Conservation (phyloP, 2,113 vertebrate species). For the Nannobrachium achirus region DNA sequence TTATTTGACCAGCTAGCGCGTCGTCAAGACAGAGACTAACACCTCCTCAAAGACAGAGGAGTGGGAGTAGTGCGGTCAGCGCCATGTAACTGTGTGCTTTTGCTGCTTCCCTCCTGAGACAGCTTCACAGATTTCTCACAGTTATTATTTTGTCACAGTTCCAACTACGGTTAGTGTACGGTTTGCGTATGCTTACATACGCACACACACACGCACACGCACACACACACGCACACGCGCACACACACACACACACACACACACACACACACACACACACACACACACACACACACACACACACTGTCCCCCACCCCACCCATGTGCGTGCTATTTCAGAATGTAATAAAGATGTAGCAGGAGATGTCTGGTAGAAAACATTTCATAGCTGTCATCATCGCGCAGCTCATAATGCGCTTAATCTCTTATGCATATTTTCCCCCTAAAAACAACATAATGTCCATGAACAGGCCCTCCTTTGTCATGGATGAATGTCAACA, state of each 20-base stretch:
- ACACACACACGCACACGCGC: too few relatives aligned
- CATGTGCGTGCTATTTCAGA: constrained; percentile 36
- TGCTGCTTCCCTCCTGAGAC: neutral
- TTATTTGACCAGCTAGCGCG: constrained; percentile 50
- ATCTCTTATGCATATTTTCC: constrained; percentile 69
- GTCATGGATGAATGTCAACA: constrained; percentile 78
- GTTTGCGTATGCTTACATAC: too few relatives aligned
- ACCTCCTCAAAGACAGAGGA: neutral
- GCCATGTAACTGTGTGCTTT: neutral
- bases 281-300: too few relatives aligned
- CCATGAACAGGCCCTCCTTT: constrained; percentile 74
- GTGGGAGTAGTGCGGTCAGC: neutral
- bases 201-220: too few relatives aligned
- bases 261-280: too few relatives aligned
- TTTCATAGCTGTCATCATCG: constrained; percentile 64
- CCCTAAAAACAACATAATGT: constrained; percentile 67
- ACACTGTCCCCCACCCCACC: neutral
- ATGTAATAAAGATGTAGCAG: constrained; percentile 50
- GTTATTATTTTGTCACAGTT: too few relatives aligned
- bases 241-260: neutral
- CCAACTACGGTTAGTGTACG: too few relatives aligned
- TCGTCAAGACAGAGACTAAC: constrained; percentile 30
- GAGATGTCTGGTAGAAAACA: constrained; percentile 48
- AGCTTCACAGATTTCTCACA: too few relatives aligned
- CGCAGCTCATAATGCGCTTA: constrained; percentile 58